A percentile compares a stretch with the other conserved stretches of the same genome.
Evolutionary conservation across 2,888 invertebrate species (phyloP).

Genomic region (Amphipyra tragopoginis): DNA sequence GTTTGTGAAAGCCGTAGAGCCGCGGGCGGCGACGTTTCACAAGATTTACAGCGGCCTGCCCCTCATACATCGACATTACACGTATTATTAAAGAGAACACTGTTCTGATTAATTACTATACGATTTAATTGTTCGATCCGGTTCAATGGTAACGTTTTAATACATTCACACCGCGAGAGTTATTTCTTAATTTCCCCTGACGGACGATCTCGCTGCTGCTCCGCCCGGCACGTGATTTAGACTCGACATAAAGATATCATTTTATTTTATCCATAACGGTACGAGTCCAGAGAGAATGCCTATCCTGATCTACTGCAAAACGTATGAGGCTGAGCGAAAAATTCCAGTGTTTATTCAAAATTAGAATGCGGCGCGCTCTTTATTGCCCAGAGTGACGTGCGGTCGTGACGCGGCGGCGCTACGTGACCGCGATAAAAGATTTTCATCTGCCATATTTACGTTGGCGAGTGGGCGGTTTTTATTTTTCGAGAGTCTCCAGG

Average conservation of each 20-base stretch:
- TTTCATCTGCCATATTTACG: constrained; percentile 90
- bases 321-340: constrained; percentile 78
- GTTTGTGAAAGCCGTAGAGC: constrained; percentile 84
- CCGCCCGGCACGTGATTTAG: constrained; percentile 76
- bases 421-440: constrained; percentile 90
- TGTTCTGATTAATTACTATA: constrained; percentile 84
- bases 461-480: constrained; percentile 89
- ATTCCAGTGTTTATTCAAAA: constrained; percentile 85
- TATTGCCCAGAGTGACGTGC: constrained; percentile 87
- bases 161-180: constrained; percentile 78
- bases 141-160: constrained; percentile 79
- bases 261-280: constrained; percentile 75
- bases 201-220: constrained; percentile 71
- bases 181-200: constrained; percentile 80
- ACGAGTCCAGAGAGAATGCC: constrained; percentile 72
- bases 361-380: constrained; percentile 88
- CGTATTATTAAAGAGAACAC: constrained; percentile 86
- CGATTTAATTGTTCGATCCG: constrained; percentile 82
- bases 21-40: constrained; percentile 78
- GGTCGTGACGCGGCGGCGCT: constrained; percentile 87
- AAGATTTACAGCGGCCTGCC: constrained; percentile 84
- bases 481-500: constrained; percentile 85
- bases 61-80: constrained; percentile 82
- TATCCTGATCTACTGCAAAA: constrained; percentile 72
- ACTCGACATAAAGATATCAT: constrained; percentile 81